These are phyloP conservation scores for Leptinotarsa peninsularis DNA, from an alignment of 2,888 invertebrate species.

Conservation along the genomic window DNA sequence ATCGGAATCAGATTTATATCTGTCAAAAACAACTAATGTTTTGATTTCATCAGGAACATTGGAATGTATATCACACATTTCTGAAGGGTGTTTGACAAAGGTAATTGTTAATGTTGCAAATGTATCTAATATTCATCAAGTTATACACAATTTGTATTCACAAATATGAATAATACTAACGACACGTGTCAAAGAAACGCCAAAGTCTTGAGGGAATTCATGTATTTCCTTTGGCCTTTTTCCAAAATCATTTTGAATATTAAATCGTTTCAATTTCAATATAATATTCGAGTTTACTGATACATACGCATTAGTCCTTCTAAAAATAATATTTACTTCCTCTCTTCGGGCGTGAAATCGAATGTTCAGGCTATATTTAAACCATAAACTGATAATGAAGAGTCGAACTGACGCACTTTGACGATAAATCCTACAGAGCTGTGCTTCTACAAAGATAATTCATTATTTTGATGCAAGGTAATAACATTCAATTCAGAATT, in stretches of 20 bases:
- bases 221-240: not conserved
- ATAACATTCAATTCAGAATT: no score
- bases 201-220: not conserved
- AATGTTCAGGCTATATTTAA: not conserved
- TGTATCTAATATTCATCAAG: no score
- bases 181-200: not conserved
- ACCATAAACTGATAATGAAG: not conserved
- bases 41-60: no score
- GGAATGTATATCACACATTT: no score
- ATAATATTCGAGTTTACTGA: not conserved
- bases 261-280: not conserved
- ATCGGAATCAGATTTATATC: no score
- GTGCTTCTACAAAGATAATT: not conserved
- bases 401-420: not conserved
- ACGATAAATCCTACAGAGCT: not conserved
- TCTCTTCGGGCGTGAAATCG: not conserved
- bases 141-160: not conserved
- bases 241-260: not conserved
- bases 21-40: no score
- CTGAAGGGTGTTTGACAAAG: no score
- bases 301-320: not conserved
- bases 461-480: no score
- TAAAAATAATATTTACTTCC: not conserved
- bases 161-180: not conserved
- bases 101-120: no score